phyloP scores from a whole-genome alignment of 2,888 invertebrate species.

The Aleiodes leptofemur region DNA sequence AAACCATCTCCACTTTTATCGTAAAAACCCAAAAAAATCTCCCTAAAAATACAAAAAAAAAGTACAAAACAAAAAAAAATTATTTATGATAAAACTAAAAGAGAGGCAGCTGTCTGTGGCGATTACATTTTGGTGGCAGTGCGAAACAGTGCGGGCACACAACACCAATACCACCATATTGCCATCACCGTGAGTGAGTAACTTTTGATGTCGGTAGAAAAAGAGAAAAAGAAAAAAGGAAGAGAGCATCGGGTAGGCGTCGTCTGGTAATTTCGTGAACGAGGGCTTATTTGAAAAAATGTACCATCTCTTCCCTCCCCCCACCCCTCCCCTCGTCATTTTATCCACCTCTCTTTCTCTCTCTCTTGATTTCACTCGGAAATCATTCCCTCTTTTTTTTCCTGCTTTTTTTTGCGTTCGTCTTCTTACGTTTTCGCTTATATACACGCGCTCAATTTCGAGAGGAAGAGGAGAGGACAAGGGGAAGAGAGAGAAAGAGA shows the following conservation, averaged over 20 bases:
- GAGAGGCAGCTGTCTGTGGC: slow-evolving; percentile 8
- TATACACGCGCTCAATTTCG: not conserved
- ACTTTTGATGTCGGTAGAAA: slow-evolving; percentile 22
- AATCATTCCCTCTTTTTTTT: slow-evolving; percentile 1
- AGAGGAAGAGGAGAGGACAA: slow-evolving; percentile 9
- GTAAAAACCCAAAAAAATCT: too few species aligned
- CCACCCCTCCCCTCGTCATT: too few species aligned
- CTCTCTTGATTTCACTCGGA: slow-evolving; percentile 24
- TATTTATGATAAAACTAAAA: too few species aligned
- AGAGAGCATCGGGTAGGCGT: slow-evolving; percentile 31
- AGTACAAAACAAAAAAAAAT: too few species aligned
- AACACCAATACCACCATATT: not conserved
- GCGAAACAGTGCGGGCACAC: not conserved
- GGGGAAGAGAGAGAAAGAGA: not conserved
- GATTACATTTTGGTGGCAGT: slow-evolving; percentile 19
- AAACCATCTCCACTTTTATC: too few species aligned
- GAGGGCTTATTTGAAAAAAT: slow-evolving; percentile 33
- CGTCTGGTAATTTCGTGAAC: slow-evolving; percentile 30
- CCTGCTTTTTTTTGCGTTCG: too few species aligned
- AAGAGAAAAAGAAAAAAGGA: slow-evolving; percentile 9
- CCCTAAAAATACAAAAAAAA: too few species aligned
- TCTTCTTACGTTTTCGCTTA: slow-evolving; percentile 11
- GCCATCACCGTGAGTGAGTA: not conserved
- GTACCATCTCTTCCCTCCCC: not conserved
- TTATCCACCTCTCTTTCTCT: not conserved